Percentiles rank a stretch among this genome's conserved stretches.
Conservation (phyloP, 2,888 invertebrate genomes). For the Sycophila texana region DNA sequence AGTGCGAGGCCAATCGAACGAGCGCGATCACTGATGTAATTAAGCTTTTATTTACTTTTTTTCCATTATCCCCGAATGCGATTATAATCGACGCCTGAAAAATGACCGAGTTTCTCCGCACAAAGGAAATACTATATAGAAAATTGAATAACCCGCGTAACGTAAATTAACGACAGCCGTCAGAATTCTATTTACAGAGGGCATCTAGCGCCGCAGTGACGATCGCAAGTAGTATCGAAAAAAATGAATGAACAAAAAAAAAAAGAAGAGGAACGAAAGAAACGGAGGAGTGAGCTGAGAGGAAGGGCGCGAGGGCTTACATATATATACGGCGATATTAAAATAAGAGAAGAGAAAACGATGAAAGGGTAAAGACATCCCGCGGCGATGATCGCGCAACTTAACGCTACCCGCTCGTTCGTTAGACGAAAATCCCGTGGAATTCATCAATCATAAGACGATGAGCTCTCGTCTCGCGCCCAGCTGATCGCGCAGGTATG, state of each 20-base stretch:
- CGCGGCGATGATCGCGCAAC: conserved; percentile 43
- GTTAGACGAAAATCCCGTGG: conserved; percentile 44
- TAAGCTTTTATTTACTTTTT: no score
- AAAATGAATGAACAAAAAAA: background rate
- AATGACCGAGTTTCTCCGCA: conserved; percentile 24
- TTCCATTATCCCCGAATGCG: no score
- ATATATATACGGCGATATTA: no score
- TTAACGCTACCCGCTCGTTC: conserved; percentile 37
- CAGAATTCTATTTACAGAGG: background rate
- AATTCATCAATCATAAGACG: conserved; percentile 52
- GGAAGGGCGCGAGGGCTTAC: background rate
- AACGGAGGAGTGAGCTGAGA: background rate
- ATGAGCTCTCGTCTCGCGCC: background rate
- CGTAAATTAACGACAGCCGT: background rate
- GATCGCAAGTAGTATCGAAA: background rate
- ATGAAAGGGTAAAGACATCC: conserved; percentile 35
- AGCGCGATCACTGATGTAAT: no score
- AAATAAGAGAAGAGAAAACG: background rate
- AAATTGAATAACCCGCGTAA: background rate
- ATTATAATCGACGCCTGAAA: background rate
- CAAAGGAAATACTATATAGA: background rate
- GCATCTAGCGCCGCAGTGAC: conserved; percentile 1
- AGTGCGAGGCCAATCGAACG: no score
- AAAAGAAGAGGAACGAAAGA: conserved; percentile 16
- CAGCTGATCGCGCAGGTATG: no score